A percentile compares a stretch with the other conserved stretches of the same genome.
Conservation (phyloP, 2,888 invertebrate species). For the Agrochola lychnidis region DNA sequence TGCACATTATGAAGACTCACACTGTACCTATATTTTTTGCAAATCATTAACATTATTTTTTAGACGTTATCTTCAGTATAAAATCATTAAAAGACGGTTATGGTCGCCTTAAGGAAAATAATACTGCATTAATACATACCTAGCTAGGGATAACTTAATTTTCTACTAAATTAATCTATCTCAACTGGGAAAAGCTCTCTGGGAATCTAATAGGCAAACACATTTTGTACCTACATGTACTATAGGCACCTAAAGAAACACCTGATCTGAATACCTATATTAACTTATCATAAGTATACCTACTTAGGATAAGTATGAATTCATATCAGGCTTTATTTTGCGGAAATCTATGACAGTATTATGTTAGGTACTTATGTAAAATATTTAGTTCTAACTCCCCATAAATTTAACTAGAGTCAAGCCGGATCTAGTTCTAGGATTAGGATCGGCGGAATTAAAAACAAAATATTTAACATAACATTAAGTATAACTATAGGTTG, state of each 20-base stretch:
- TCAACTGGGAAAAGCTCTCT: background rate
- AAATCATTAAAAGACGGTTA: too few relatives aligned
- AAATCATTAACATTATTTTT: too few relatives aligned
- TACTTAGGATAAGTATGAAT: background rate
- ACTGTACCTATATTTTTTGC: too few relatives aligned
- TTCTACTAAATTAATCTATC: background rate
- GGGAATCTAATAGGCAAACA: background rate
- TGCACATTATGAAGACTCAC: too few relatives aligned
- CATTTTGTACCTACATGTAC: background rate
- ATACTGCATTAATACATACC: background rate
- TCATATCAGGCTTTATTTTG: background rate
- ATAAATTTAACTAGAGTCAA: background rate
- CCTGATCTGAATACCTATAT: background rate
- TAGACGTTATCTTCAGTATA: too few relatives aligned
- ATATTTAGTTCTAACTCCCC: background rate
- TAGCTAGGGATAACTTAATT: too few relatives aligned
- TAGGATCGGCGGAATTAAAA: background rate
- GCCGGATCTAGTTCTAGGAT: background rate
- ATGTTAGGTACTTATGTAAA: background rate
- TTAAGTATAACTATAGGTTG: background rate
- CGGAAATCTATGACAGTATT: background rate
- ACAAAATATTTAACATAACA: background rate
- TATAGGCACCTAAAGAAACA: background rate
- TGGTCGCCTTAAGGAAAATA: background rate
- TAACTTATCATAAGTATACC: background rate